Base-by-base conservation (phyloP, 2,888 invertebrate species). In the Hypomecis atomaria region DNA sequence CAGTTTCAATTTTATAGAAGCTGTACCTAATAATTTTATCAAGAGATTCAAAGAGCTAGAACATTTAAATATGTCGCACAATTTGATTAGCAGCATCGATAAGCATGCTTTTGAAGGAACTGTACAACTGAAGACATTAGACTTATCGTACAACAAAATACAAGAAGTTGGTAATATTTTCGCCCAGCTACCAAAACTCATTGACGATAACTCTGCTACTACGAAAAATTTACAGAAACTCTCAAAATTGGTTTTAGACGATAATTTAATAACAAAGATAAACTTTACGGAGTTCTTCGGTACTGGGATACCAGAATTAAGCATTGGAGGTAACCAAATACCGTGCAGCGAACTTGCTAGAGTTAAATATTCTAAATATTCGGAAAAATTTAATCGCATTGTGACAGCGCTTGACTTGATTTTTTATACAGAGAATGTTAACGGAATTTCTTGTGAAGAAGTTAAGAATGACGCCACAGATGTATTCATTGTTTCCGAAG, bases 381-480 rank as follows among this genome's bases (percentile, higher is more conserved):
- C 38, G 4, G 57, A 57, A 57, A 48, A 48, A 13, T 57, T 57
- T 33, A 4, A 47, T 23, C 47, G 57, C 5, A 59, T 52, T 44
- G 49, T 58, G 5, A 59, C 43, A 23, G 36, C 49, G 5, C 44
- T 6, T 36, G 23, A n/a, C 4, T 50, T 59, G 5, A 43, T 23
- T 48, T 57, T 40, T n/a, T 1, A 38, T 7, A n/a, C 23, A 1
- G 37, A 38, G 0, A 57, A 57, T 40, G n/a, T 57, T 9, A 40
- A 57, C n/a, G 57, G 57, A n/a, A 57, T 57, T 4, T 23, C 23
- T 11, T 57, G 57, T 11, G 4, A 23, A 36, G 10, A 42, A 7
- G 48, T 5, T 3, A 36, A 47, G 0, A 11, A 42, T 36, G 58
- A 50, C 1, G 37, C 23, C 0, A 9, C 0, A 5, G 23, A 59